Evolutionary conservation across 2,888 invertebrate species (phyloP), one percentile per base, ranked within the genome.

Genomic region (Ochropleura leucogaster): DNA sequence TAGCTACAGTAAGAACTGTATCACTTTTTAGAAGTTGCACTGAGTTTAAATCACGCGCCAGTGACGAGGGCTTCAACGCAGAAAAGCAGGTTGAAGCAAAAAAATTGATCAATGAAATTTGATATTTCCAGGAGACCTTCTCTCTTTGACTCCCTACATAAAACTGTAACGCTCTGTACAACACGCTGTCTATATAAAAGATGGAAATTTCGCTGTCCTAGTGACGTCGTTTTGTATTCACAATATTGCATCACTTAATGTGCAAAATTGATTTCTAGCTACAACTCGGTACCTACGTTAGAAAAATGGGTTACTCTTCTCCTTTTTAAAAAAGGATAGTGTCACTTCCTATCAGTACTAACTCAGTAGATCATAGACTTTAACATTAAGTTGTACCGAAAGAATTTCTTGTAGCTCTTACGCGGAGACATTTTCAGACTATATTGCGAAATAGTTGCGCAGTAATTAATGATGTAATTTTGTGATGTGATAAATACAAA

Each of bases 171-270:
- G 10, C 51, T 57, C 1, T 42, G 10, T 7, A 46, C n/a, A 4
- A 40, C 20, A 0, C 30, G 1, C 4, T 18, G 49, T 6, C 12
- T 80, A 46, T 74, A 62, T 62, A 74, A 4, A 59, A 60, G n/a
- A 12, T 10, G 40, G 80, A 2, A 74, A 74, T 30, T 30, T 30
- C 30, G 30, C 30, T 30, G 30, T 30, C 30, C 30, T 30, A 30
- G 30, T 30, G 30, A 30, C 30, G 30, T 30, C 30, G 30, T 30
- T 30, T 30, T 53, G 62, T 77, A 60, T 55, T 80, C 4, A 0
- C 12, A 55, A 80, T 20, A n/a, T 74, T 77, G 77, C 80, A 8
- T 66, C 77, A 77, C 47, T 12, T 49, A 46, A 30, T 30, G 30
- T 30, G 30, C 44, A 4, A 40, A 72, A 8, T 44, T 8, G 44